Conservation (phyloP, 2,113 vertebrate genomes). For the Sinocyclocheilus maitianheensis region DNA sequence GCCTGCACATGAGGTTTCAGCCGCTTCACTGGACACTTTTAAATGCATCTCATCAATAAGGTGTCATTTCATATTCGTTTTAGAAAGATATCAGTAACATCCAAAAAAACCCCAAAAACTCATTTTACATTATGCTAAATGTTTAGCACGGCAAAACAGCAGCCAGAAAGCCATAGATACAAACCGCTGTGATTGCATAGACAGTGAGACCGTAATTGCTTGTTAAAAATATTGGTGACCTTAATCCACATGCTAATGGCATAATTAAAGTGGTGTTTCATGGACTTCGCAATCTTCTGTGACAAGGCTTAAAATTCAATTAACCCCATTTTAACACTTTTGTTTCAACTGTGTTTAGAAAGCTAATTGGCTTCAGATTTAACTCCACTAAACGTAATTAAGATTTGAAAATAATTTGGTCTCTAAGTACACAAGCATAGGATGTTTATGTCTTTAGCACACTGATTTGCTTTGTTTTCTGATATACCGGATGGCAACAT, state of each 20-base stretch:
- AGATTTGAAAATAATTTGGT: constrained; percentile 62
- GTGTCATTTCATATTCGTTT: neutral
- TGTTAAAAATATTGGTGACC: constrained; percentile 70
- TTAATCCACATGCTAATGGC: constrained; percentile 78
- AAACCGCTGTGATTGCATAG: constrained; percentile 68
- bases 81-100: neutral
- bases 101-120: neutral
- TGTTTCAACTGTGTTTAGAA: constrained; percentile 75
- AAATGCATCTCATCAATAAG: neutral
- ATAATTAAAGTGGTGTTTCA: constrained; percentile 77
- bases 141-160: constrained; percentile 61
- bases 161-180: constrained; percentile 57
- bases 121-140: constrained; percentile 5
- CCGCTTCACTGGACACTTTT: neutral
- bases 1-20: neutral
- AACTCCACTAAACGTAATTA: constrained; percentile 69
- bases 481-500: constrained; percentile 36
- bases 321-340: constrained; percentile 78
- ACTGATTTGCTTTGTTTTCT: constrained; percentile 52
- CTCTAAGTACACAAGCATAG: constrained; percentile 62
- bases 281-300: constrained; percentile 75
- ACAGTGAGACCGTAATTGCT: constrained; percentile 72
- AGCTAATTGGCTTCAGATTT: constrained; percentile 76
- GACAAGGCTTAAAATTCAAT: constrained; percentile 80
- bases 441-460: constrained; percentile 66